phyloP scores from a whole-genome alignment of 2,797 vertebrate species.

The Ctenopoma kingsleyae region DNA sequence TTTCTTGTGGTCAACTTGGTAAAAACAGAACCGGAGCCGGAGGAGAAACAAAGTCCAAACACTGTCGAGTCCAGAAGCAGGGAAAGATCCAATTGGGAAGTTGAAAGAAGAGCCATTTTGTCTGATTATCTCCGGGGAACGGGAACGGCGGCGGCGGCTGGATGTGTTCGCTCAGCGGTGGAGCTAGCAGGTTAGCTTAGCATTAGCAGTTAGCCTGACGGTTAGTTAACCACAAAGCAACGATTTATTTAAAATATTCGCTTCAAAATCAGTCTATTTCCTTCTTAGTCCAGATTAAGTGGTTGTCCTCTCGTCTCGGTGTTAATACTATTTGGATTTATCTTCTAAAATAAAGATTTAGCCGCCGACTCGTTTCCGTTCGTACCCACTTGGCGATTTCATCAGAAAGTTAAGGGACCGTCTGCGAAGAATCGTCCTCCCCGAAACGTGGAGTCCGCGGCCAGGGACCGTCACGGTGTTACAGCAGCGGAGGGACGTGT shows the following conservation, averaged over 20 bases:
- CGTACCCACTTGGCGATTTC: conserved; percentile 74
- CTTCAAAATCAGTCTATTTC: fast-evolving
- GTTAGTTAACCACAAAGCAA: neutral
- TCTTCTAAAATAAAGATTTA: neutral
- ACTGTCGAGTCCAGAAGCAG: neutral
- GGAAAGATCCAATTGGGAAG: conserved; percentile 15
- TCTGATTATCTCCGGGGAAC: neutral
- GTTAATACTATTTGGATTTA: neutral
- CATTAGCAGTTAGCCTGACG: conserved; percentile 13
- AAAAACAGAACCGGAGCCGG: conserved; percentile 19
- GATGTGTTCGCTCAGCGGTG: neutral
- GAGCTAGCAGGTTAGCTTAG: conserved; percentile 40
- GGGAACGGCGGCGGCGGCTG: neutral
- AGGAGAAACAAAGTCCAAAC: conserved; percentile 1
- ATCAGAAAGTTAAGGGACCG: conserved; percentile 84
- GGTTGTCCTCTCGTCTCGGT: fast-evolving
- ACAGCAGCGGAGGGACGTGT: neutral
- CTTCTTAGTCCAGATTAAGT: fast-evolving
- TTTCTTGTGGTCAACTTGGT: conserved; percentile 56
- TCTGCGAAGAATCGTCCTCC: conserved; percentile 26
- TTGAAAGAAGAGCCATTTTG: conserved; percentile 71
- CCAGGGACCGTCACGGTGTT: conserved; percentile 67
- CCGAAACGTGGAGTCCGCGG: neutral
- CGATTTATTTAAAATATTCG: neutral
- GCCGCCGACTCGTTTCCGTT: conserved; percentile 22